phyloP scores from a whole-genome alignment of 2,113 vertebrate genomes.

The Cygnus atratus region DNA sequence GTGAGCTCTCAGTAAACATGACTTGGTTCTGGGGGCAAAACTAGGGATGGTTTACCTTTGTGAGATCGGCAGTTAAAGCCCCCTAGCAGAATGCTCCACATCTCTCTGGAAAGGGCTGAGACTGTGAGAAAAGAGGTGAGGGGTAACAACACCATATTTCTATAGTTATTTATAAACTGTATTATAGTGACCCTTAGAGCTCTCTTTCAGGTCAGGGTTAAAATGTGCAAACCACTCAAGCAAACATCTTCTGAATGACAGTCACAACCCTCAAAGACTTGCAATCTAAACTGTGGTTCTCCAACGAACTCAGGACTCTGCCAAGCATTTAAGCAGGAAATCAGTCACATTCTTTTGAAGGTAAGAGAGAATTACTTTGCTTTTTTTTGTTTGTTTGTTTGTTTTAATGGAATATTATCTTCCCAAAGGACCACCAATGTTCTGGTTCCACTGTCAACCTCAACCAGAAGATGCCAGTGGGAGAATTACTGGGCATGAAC shows the following conservation, averaged over 20 bases:
- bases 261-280: neutral
- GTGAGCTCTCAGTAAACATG: neutral
- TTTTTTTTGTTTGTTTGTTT: neutral
- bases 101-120: neutral
- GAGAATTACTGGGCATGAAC: neutral
- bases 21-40: neutral
- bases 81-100: fast-evolving
- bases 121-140: neutral
- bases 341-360: neutral
- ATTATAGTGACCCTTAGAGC: neutral
- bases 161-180: neutral
- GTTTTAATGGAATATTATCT: neutral
- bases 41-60: neutral
- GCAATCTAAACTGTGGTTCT: neutral
- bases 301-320: neutral
- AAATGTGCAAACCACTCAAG: neutral
- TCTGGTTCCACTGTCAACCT: neutral
- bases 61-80: neutral
- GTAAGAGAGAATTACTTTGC: neutral
- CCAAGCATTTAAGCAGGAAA: neutral
- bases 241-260: neutral
- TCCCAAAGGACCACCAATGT: neutral
- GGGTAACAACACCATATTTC: neutral
- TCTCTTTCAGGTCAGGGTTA: neutral
- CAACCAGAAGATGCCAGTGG: neutral